Evolutionary conservation across 2,888 invertebrate species (phyloP).

Genomic region (Eupithecia insigniata): DNA sequence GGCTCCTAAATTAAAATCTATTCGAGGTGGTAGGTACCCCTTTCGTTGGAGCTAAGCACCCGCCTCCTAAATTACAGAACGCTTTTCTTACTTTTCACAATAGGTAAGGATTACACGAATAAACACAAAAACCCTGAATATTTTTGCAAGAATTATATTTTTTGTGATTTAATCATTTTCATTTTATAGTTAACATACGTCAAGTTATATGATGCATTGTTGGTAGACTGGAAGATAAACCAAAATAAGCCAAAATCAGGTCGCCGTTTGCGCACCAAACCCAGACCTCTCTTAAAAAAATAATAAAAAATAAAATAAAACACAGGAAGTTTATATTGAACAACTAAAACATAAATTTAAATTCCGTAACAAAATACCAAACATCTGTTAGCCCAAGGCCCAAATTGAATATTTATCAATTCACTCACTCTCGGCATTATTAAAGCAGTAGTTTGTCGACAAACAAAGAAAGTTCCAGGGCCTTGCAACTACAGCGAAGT

Average conservation of each 20-base stretch:
- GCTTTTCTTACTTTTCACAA: conserved; percentile 20
- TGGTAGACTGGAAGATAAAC: too few species aligned
- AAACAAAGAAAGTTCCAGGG: conserved; percentile 73
- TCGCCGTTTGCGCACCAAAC: neutral
- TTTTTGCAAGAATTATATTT: neutral
- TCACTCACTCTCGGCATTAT: conserved; percentile 65
- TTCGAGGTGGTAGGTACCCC: conserved; percentile 50
- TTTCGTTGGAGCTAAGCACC: conserved; percentile 38
- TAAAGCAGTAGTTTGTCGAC: conserved; percentile 66
- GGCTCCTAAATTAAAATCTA: conserved; percentile 65
- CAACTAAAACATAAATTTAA: neutral
- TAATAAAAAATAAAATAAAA: too few species aligned
- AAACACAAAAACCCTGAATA: neutral
- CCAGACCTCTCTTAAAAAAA: too few species aligned
- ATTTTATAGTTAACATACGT: neutral
- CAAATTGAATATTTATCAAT: conserved; percentile 62
- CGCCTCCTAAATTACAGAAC: conserved; percentile 41
- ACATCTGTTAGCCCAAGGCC: conserved; percentile 22
- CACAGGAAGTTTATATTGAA: neutral
- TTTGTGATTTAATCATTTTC: neutral
- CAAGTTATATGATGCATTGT: neutral
- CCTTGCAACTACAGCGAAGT: conserved; percentile 66
- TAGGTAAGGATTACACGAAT: conserved; percentile 1
- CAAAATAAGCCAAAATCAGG: neutral
- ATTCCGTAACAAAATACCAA: neutral